A percentile compares a stretch with the other conserved stretches of the same genome.
Evolutionary conservation across 2,113 vertebrate genomes (phyloP).

Genomic region (Psophia crepitans): DNA sequence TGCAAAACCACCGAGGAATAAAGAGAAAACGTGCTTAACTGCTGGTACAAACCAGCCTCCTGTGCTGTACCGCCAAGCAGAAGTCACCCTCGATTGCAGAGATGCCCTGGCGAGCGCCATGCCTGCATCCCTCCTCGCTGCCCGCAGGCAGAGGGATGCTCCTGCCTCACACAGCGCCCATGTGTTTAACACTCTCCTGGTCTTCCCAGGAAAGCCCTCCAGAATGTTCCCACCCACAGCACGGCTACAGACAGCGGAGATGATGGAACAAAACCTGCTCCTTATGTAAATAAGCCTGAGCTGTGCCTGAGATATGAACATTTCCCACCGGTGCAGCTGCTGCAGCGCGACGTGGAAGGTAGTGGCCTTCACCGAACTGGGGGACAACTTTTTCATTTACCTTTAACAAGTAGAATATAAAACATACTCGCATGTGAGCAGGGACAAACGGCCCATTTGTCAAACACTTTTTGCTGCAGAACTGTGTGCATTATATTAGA

Average conservation of each 20-base stretch:
- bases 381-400: not conserved
- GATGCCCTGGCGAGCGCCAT: fast-evolving
- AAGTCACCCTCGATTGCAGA: fast-evolving
- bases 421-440: no score
- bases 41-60: not conserved
- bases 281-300: not conserved
- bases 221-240: not conserved
- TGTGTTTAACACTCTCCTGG: fast-evolving
- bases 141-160: not conserved
- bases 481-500: no score
- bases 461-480: not conserved
- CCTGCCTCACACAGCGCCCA: not conserved
- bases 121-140: not conserved
- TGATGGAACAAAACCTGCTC: not conserved
- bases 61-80: not conserved
- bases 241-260: fast-evolving
- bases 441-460: no score
- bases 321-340: fast-evolving
- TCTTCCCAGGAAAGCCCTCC: not conserved
- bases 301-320: not conserved
- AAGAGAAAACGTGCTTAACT: not conserved
- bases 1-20: not conserved
- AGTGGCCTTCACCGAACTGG: not conserved
- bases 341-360: not conserved
- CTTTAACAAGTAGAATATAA: not conserved